Evolutionary conservation across 2,888 invertebrate species (phyloP).

Genomic region (Conomelus anceps): DNA sequence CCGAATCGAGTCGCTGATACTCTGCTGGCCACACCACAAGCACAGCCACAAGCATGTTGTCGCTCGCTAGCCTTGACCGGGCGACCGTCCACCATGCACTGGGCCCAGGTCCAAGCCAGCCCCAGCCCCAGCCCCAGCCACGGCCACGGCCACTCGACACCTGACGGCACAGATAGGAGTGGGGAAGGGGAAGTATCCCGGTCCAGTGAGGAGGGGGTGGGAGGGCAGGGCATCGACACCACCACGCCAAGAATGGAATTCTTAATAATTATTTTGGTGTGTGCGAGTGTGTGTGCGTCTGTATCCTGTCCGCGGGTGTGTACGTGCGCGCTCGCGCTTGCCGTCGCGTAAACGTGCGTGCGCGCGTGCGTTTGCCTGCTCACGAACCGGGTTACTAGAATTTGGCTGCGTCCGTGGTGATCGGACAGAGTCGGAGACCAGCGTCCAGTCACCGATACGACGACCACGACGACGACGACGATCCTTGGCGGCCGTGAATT

Average conservation of each 20-base stretch:
- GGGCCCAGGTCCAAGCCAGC: slow-evolving; percentile 6
- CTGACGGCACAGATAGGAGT: slow-evolving; percentile 14
- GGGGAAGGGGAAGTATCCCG: not conserved
- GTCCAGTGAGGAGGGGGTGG: not conserved
- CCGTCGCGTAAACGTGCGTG: slow-evolving; percentile 6
- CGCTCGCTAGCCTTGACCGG: slow-evolving; percentile 22
- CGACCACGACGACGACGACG: not conserved
- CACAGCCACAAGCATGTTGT: slow-evolving; percentile 8
- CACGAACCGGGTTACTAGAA: slow-evolving; percentile 26
- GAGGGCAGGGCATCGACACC: slow-evolving; percentile 23
- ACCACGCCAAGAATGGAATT: slow-evolving; percentile 27
- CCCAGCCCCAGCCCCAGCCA: too few relatives aligned
- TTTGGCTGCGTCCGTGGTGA: not conserved
- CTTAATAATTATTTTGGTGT: slow-evolving; percentile 29
- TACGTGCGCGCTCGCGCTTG: not conserved
- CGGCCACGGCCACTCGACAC: not conserved
- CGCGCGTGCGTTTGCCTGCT: slow-evolving; percentile 16
- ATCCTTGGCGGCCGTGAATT: not conserved
- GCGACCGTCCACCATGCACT: slow-evolving; percentile 4
- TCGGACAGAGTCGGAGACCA: too few relatives aligned
- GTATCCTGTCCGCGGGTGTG: not conserved
- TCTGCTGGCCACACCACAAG: not conserved
- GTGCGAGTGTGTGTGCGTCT: slow-evolving; percentile 23
- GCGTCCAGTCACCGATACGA: not conserved
- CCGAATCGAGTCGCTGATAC: not conserved